Evolutionary conservation across 1,140 invertebrate genomes (phyloP).

Genomic region (Drosophila kanapiae): DNA sequence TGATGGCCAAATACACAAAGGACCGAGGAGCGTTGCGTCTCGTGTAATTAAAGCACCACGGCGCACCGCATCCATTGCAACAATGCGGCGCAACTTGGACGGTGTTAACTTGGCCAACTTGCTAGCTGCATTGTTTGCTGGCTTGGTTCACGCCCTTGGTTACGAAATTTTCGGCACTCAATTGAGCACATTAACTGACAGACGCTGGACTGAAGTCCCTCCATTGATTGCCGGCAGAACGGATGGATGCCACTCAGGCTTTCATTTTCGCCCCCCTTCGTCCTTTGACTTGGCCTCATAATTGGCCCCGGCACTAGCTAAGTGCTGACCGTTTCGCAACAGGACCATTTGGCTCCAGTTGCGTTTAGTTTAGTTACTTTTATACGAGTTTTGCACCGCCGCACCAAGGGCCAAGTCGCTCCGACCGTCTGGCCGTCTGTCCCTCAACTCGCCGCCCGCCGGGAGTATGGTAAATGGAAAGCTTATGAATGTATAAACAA

Average conservation of each 20-base stretch:
- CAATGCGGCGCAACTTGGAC: constrained; percentile 9
- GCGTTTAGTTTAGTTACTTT: constrained; percentile 41
- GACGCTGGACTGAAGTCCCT: background rate
- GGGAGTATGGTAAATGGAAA: constrained; percentile 32
- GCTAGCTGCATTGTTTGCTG: constrained; percentile 3
- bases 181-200: constrained; percentile 49
- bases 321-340: constrained; percentile 29
- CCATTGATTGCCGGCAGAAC: constrained; percentile 29
- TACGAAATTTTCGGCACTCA: constrained; percentile 46
- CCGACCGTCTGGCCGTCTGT: no score
- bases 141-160: constrained; percentile 14
- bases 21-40: constrained; percentile 20
- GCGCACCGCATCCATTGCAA: constrained; percentile 38
- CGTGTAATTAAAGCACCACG: constrained; percentile 46
- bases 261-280: background rate
- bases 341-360: constrained; percentile 37
- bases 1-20: constrained; percentile 42
- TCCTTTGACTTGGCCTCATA: constrained; percentile 21
- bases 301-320: constrained; percentile 23
- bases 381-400: constrained; percentile 26
- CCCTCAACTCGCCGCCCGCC: background rate
- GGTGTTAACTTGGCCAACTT: constrained; percentile 37
- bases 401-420: constrained; percentile 3
- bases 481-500: constrained; percentile 57
- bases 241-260: background rate